Base-by-base conservation (phyloP, 2,888 invertebrate species). In the Tetrapedia diversipes region DNA sequence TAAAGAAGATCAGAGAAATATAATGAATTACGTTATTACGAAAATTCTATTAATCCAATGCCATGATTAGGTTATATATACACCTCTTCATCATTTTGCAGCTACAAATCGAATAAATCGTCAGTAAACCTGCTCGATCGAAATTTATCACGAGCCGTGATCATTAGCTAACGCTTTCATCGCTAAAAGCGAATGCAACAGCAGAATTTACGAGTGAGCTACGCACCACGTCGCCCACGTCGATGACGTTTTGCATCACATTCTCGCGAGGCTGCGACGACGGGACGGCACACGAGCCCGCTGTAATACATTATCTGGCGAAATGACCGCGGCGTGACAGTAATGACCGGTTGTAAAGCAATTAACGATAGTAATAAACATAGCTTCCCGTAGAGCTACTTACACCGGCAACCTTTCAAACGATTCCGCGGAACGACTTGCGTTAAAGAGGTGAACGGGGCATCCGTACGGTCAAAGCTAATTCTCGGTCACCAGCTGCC, bases 341-440 rank as follows among this genome's bases (percentile, higher is more conserved):
- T 88, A 88, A 88, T 86, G 84, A 86, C 84, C 77, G 77, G 80
- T 73, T 82, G 81, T 83, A 84, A 86, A 87, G 86, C 85, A 89
- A 89, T 89, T 89, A 88, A 88, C 85, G 79, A 81, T 83, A 81
- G 86, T 84, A 83, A 85, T 86, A 88, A 86, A 87, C 86, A 83
- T 68, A 67, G 73, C 67, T 59, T 73, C 67, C 68, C 54, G 53
- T 45, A 51, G 63, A 64, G 65, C 65, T 80, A 56, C 74, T 63
- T 64, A 80, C 70, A 39, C 49, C 49, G 34, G 37, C 49, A 64
- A 39, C 32, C 56, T 49, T 41, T 34, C 63, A 11, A 49, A 2
- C 14, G 63, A n/a, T 51, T 27, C 61, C 37, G 27, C 24, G 51
- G n/a, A 43, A 56, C 45, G 66, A 69, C 57, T 51, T 27, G 37